Conservation (phyloP, 2,113 vertebrate species). For the Accipiter virgatus region DNA sequence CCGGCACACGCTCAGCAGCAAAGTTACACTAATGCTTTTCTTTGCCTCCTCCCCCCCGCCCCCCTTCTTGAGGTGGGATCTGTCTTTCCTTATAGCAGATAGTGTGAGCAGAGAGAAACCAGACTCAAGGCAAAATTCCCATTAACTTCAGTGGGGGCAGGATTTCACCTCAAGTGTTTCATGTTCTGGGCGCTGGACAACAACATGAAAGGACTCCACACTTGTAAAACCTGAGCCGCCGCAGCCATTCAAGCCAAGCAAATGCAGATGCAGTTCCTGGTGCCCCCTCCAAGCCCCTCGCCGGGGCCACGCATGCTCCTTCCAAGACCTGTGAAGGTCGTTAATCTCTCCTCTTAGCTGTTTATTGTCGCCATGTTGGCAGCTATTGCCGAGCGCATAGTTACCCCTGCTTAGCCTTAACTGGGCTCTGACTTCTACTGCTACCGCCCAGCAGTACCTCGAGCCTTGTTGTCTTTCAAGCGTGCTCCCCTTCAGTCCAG, state of each 20-base stretch:
- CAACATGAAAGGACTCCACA: constrained; percentile 59
- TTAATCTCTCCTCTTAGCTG: constrained; percentile 39
- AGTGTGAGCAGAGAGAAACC: constrained; percentile 58
- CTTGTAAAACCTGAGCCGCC: constrained; percentile 45
- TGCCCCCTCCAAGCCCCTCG: background rate
- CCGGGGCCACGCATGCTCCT: background rate
- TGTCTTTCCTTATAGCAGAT: constrained; percentile 28
- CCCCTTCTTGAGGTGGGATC: background rate
- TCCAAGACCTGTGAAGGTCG: background rate
- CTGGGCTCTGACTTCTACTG: background rate
- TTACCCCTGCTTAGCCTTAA: background rate
- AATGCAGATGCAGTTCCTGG: background rate
- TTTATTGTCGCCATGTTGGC: constrained; percentile 26
- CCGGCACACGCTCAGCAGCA: accelerated
- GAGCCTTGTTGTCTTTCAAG: background rate
- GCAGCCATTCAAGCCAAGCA: background rate
- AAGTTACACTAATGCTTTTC: background rate
- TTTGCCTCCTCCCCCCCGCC: background rate
- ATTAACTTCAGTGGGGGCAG: constrained; percentile 39
- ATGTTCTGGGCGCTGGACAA: constrained; percentile 41
- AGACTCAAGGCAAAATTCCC: constrained; percentile 37
- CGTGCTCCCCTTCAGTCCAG: background rate
- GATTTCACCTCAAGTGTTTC: constrained; percentile 63
- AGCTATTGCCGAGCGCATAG: background rate
- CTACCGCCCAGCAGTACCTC: background rate